Evolutionary conservation across 2,888 invertebrate genomes (phyloP).

Genomic region (Drosophila nr. medialis): DNA sequence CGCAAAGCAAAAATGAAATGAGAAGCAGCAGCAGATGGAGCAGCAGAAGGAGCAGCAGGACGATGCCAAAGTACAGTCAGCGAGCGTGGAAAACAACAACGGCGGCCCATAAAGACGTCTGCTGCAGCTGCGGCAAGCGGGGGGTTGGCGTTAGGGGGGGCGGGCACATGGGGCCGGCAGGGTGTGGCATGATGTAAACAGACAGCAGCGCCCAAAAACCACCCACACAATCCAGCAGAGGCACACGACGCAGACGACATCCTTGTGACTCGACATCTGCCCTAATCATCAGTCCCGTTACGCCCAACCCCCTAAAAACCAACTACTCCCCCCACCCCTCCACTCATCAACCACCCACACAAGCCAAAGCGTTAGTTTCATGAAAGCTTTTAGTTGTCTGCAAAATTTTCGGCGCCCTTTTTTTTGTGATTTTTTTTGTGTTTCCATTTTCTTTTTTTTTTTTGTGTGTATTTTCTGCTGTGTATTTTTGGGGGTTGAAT

Average conservation of each 20-base stretch:
- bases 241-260: slow-evolving; percentile 38
- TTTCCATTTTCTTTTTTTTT: slow-evolving; percentile 8
- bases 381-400: slow-evolving; percentile 80
- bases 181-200: slow-evolving; percentile 35
- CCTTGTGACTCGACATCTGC: slow-evolving; percentile 70
- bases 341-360: background rate
- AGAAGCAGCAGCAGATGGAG: slow-evolving; percentile 23
- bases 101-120: slow-evolving; percentile 76
- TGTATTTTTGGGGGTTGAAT: slow-evolving; percentile 72
- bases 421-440: slow-evolving; percentile 42
- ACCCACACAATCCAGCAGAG: background rate
- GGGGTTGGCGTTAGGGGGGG: slow-evolving; percentile 6
- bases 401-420: slow-evolving; percentile 72
- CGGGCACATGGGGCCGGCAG: background rate
- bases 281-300: slow-evolving; percentile 65
- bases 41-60: slow-evolving; percentile 34
- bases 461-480: slow-evolving; percentile 7
- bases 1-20: slow-evolving; percentile 10
- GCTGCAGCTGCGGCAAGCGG: slow-evolving; percentile 54
- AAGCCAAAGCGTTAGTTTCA: slow-evolving; percentile 64
- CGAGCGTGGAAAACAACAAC: slow-evolving; percentile 75
- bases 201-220: background rate
- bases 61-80: slow-evolving; percentile 72
- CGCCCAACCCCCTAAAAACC: slow-evolving; percentile 8
- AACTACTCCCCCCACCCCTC: background rate